Base-by-base conservation (phyloP, 2,113 vertebrate species). In the Oryzias melastigma region DNA sequence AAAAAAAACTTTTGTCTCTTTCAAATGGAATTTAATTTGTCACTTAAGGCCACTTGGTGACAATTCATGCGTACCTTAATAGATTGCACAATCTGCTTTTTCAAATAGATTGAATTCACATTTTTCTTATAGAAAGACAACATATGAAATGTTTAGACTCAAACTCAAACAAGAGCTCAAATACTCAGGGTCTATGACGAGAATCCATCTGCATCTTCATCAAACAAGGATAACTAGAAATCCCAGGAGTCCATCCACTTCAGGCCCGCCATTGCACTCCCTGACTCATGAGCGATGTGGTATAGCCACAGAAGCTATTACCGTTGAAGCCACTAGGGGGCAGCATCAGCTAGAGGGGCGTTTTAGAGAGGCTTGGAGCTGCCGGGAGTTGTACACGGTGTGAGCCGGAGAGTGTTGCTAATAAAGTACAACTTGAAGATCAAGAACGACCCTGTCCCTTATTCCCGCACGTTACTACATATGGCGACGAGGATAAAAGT, bases 171-270 rank as follows among this genome's bases (percentile, higher is more conserved):
- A 55, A 52, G 46, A 6, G 16, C 62, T 15, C 15, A 25, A 58
- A 45, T 5, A 1, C 20, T 45, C 25, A 18, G 16, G 8, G 51
- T 27, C 51, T 15, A 0, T 51, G 14, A 51, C 14, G 17, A 10
- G 40, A 25, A 22, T 55, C 6, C 45, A 44, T 62, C 24, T 29
- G 19, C 22, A 22, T 58, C 18, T 42, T 70, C 17, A 58, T 60
- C 5, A 14, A 53, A 22, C 17, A 66, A 43, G 57, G 44, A 17
- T 14, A 56, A 72, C 89, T 93, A 99, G 84, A 99, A 98, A 42
- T 99, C 97, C 97, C 97, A 99, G 22, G 97, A 95, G 29, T 98
- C 95, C 92, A 98, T 91, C 97, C 97, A 99, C 65, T 85, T 93
- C n/a, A 97, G 94, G 57, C 94, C 94, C 47, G 94, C 91, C 97